Evolutionary conservation across 1,140 invertebrate species (phyloP).

Genomic region (Drosophila melanica): DNA sequence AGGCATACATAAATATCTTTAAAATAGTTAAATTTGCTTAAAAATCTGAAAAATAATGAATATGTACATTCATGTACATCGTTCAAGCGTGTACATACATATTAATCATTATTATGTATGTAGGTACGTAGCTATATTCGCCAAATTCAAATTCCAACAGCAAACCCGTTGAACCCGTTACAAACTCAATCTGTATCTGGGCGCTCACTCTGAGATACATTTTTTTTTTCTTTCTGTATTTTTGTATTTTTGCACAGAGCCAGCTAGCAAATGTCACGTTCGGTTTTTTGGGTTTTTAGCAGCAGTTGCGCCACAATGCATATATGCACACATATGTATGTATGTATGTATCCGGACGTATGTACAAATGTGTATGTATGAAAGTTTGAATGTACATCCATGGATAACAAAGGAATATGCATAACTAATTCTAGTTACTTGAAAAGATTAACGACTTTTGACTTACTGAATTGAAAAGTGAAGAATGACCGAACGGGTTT

Average conservation of each 20-base stretch:
- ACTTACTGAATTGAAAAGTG: constrained; percentile 7
- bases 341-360: constrained; percentile 9
- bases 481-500: constrained; percentile 19
- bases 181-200: constrained; percentile 51
- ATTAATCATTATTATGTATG: neutral
- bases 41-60: neutral
- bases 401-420: neutral
- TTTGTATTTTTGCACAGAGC: constrained; percentile 8
- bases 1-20: too few species aligned
- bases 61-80: constrained; percentile 3
- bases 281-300: constrained; percentile 42
- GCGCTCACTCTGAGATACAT: constrained; percentile 50
- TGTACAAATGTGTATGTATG: constrained; percentile 1
- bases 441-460: constrained; percentile 23
- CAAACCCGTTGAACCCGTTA: constrained; percentile 66
- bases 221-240: constrained; percentile 14
- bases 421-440: constrained; percentile 17
- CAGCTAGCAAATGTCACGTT: constrained; percentile 57
- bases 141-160: constrained; percentile 61
- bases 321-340: constrained; percentile 19
- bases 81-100: neutral
- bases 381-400: neutral
- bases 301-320: constrained; percentile 43
- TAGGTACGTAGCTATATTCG: constrained; percentile 20
- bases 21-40: too few species aligned